Evolutionary conservation across 2,888 invertebrate species (phyloP).

Genomic region (Orthonychiurus folsomi): DNA sequence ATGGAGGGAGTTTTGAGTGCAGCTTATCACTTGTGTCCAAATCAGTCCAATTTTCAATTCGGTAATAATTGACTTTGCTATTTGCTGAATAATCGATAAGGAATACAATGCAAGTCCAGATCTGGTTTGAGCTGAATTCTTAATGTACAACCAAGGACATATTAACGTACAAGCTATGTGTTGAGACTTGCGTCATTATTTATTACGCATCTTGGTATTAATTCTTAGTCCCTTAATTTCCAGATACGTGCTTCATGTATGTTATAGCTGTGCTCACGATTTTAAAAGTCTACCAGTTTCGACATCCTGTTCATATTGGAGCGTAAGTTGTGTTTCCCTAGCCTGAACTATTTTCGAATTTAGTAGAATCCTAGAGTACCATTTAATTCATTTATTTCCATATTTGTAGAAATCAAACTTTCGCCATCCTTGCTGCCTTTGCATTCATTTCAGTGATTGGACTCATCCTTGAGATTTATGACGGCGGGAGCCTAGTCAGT

Average conservation of each 20-base stretch:
- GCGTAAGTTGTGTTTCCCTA: constrained; percentile 22
- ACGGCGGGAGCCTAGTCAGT: constrained; percentile 15
- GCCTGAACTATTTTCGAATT: background rate
- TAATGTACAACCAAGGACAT: too few species aligned
- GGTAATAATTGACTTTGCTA: constrained; percentile 31
- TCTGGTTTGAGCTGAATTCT: too few species aligned
- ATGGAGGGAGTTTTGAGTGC: constrained; percentile 34
- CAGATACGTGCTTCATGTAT: constrained; percentile 55
- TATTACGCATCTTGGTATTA: background rate
- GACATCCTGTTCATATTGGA: constrained; percentile 32
- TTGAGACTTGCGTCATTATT: too few species aligned
- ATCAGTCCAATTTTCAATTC: constrained; percentile 35
- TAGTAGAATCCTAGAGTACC: background rate
- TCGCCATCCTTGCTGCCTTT: constrained; percentile 26
- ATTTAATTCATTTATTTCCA: background rate
- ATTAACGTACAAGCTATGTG: too few species aligned
- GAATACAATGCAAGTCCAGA: too few species aligned
- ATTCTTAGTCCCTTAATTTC: constrained; percentile 18
- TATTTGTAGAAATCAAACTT: constrained; percentile 29
- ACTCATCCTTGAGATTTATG: constrained; percentile 30
- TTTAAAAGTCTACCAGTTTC: constrained; percentile 50
- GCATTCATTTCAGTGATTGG: constrained; percentile 32
- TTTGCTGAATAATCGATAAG: too few species aligned
- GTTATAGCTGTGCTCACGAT: constrained; percentile 51
- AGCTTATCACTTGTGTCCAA: constrained; percentile 37